Conservation (phyloP, 2,797 vertebrate species). For the Arrhamphus sclerolepis region DNA sequence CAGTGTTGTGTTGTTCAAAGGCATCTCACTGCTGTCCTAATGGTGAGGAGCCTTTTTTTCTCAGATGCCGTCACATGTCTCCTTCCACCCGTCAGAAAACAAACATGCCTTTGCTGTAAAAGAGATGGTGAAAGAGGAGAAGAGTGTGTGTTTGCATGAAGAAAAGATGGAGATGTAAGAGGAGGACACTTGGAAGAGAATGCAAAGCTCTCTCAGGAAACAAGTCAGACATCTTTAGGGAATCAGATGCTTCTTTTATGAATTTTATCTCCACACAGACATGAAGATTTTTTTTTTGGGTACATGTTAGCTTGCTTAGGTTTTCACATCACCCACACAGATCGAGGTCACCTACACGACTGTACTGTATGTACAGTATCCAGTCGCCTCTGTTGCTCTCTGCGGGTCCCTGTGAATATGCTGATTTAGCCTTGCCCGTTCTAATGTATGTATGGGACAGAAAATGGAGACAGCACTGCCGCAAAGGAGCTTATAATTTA, state of each 20-base stretch:
- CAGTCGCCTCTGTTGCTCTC: slow-evolving; percentile 27
- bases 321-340: slow-evolving; percentile 44
- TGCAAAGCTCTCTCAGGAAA: slow-evolving; percentile 40
- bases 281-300: slow-evolving; percentile 20
- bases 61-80: slow-evolving; percentile 36
- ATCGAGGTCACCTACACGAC: slow-evolving; percentile 4
- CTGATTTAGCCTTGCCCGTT: slow-evolving; percentile 39
- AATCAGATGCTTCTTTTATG: slow-evolving; percentile 47
- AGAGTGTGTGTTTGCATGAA: slow-evolving; percentile 39
- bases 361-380: slow-evolving; percentile 15
- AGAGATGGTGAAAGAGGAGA: slow-evolving; percentile 49
- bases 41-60: slow-evolving; percentile 40
- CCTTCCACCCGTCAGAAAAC: slow-evolving; percentile 69
- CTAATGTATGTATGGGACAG: slow-evolving; percentile 73
- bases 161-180: slow-evolving; percentile 43
- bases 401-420: slow-evolving; percentile 20
- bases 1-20: slow-evolving; percentile 53
- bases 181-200: slow-evolving; percentile 43
- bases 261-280: slow-evolving; percentile 38
- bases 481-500: slow-evolving; percentile 77
- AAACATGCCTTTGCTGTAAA: slow-evolving; percentile 60
- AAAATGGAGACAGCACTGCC: slow-evolving; percentile 67
- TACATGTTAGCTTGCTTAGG: slow-evolving; percentile 44
- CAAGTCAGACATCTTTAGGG: slow-evolving; percentile 39
- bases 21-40: slow-evolving; percentile 57